Evolutionary conservation across 2,113 vertebrate species (phyloP).

Genomic region (Sorex fumeus): DNA sequence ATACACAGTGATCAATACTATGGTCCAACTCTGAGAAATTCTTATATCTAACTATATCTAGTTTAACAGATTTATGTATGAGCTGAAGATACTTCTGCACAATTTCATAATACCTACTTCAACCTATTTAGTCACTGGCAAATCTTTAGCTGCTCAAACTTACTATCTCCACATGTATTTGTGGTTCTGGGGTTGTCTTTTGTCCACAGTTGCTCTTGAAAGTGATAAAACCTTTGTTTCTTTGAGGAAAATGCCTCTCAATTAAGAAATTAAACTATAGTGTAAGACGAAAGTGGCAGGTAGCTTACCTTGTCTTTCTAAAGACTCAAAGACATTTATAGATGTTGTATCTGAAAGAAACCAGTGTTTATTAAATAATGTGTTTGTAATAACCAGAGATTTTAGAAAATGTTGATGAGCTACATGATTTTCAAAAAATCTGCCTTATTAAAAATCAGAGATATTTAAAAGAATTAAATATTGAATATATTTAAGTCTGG

Average conservation of each 20-base stretch:
- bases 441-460: not conserved
- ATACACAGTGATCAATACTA: not conserved
- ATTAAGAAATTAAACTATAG: conserved; percentile 78
- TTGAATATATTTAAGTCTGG: no score
- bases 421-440: not conserved
- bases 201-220: conserved; percentile 55
- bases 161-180: not conserved
- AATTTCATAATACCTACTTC: not conserved
- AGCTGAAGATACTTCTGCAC: not conserved
- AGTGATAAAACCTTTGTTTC: conserved; percentile 78
- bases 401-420: not conserved
- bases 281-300: conserved; percentile 59
- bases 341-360: conserved; percentile 7
- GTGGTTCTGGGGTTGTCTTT: conserved; percentile 67
- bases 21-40: not conserved
- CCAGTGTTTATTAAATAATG: not conserved
- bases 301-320: conserved; percentile 52
- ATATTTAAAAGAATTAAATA: not conserved
- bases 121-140: not conserved
- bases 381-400: not conserved
- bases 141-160: not conserved
- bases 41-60: not conserved
- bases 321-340: not conserved
- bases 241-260: conserved; percentile 78
- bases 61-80: not conserved